Percentiles rank a stretch among this genome's conserved stretches.
These are phyloP conservation scores for Zonotrichia albicollis DNA, from an alignment of 2,797 vertebrate genomes.

Conservation along the genomic window DNA sequence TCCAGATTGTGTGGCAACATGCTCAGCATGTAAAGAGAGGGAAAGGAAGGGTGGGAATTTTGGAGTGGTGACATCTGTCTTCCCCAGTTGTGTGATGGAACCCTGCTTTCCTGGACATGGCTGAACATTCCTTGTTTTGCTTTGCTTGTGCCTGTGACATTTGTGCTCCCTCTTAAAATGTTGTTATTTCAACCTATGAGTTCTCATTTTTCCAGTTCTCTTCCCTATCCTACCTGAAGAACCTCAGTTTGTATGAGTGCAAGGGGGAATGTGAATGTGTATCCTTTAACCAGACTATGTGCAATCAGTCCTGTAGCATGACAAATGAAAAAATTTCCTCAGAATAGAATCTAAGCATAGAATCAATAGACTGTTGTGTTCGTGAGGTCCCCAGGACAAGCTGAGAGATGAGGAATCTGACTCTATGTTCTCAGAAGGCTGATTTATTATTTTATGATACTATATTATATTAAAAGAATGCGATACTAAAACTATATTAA, in stretches of 20 bases:
- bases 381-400: too few species aligned
- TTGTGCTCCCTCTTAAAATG: neutral
- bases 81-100: neutral
- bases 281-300: neutral
- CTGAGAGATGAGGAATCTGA: too few species aligned
- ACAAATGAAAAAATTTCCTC: neutral
- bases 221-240: neutral
- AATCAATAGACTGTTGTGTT: neutral
- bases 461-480: too few species aligned
- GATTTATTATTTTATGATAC: too few species aligned
- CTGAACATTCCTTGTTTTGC: neutral
- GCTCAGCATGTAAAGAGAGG: neutral
- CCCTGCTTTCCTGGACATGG: neutral
- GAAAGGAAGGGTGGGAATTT: neutral
- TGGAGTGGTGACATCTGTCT: neutral
- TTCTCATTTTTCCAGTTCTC: neutral
- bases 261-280: neutral
- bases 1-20: neutral
- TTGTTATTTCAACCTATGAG: rapidly evolving
- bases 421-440: too few species aligned
- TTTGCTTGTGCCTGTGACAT: neutral
- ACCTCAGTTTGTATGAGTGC: neutral
- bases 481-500: too few species aligned
- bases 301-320: neutral
- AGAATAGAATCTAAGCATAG: neutral